Base-by-base conservation (phyloP, 2,888 invertebrate species). In the Brenthis hecate region DNA sequence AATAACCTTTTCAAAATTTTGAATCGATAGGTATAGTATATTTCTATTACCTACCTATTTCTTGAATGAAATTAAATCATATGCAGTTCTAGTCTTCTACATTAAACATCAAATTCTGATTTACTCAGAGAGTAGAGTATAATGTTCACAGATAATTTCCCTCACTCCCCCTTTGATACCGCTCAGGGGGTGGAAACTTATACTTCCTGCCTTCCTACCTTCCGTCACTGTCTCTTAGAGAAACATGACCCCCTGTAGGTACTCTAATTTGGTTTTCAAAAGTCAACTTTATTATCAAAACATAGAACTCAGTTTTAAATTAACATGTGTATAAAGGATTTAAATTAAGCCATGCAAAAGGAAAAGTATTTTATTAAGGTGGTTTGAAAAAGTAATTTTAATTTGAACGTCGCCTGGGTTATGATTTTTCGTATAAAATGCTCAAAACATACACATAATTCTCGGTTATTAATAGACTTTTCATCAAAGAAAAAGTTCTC, bases 101-200 rank as follows among this genome's bases (percentile, higher is more conserved):
- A 28, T 28, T 28, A 28, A 48, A 32, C 47, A 61, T 53, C 50
- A 50, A 71, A 65, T 68, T 50, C 55, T 68, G 56, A 71, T 71
- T 65, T 63, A 63, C 62, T 58, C 48, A 32, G 43, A 51, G 14
- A 51, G 14, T 56, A 50, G n/a, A 61, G 71, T 23, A 57, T 69
- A 56, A 68, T 55, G 54, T 68, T 69, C 70, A 66, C 48, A 69
- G 68, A 63, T 73, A 72, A 72, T 72, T 74, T 73, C 70, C 73
- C 70, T 56, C 62, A 78, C 79, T 73, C 78, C 74, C 76, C 73
- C 76, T 75, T 79, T 76, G 79, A 80, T 77, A 76, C 74, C 58
- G 63, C 71, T 72, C 72, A 70, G 69, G 74, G 74, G 77, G 79
- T 77, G 70, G 75, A 77, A 80, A 76, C 73, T 73, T 70, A 77